phyloP scores from a whole-genome alignment of 2,888 invertebrate species.

The Cyclophora punctaria region DNA sequence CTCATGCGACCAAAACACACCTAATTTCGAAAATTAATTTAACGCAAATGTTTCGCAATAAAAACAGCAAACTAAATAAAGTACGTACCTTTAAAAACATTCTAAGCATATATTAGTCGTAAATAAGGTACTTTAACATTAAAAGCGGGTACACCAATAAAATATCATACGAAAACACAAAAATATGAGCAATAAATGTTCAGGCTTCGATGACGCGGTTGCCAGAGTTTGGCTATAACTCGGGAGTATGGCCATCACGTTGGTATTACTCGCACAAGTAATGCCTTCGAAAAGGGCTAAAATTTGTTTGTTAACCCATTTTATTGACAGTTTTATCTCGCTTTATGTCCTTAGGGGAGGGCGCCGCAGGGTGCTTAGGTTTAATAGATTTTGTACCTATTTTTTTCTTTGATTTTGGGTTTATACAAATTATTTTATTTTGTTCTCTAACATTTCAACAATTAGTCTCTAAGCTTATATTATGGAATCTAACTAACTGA shows the following conservation, averaged over 20 bases:
- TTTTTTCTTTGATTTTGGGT: too few species aligned
- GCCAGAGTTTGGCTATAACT: conserved; percentile 2
- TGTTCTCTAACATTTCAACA: too few species aligned
- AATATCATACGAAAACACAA: neutral
- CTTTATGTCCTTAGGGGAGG: neutral
- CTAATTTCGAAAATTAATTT: too few species aligned
- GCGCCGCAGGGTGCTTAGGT: too few species aligned
- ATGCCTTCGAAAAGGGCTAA: conserved; percentile 11
- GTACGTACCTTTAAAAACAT: too few species aligned
- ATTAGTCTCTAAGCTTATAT: too few species aligned
- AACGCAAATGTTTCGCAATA: too few species aligned
- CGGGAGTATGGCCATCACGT: conserved; percentile 7
- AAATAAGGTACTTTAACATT: neutral
- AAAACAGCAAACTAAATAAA: too few species aligned
- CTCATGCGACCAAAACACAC: too few species aligned
- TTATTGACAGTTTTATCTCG: conserved; percentile 14
- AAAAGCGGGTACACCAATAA: conserved; percentile 1
- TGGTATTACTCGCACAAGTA: conserved; percentile 10
- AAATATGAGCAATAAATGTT: conserved; percentile 7
- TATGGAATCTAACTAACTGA: too few species aligned
- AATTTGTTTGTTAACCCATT: conserved; percentile 19
- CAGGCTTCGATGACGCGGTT: conserved; percentile 3
- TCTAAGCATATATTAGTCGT: neutral
- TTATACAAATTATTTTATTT: too few species aligned
- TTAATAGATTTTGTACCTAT: too few species aligned